phyloP scores from a whole-genome alignment of 2,113 vertebrate species.

The Ginglymostoma cirratum region DNA sequence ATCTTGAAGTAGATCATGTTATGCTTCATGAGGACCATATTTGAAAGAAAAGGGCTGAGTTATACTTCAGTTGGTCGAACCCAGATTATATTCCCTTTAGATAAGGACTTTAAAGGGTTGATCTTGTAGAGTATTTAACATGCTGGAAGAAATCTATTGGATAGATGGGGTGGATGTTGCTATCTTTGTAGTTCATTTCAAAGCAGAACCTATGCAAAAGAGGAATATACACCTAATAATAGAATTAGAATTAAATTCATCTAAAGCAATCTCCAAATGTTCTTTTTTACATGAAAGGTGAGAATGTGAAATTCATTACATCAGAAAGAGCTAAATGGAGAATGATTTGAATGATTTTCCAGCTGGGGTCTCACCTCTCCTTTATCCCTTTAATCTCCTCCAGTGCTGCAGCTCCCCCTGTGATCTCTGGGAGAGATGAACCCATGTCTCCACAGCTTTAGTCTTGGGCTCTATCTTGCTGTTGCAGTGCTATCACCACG shows the following conservation, averaged over 20 bases:
- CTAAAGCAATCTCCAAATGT: neutral
- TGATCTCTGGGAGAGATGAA: too few species aligned
- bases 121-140: neutral
- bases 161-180: neutral
- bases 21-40: neutral
- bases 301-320: neutral
- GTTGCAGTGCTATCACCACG: too few species aligned
- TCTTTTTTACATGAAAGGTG: neutral
- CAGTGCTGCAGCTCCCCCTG: neutral
- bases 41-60: neutral
- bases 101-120: neutral
- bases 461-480: too few species aligned
- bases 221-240: neutral
- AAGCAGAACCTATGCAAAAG: neutral
- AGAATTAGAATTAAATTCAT: neutral
- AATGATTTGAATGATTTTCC: neutral
- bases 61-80: neutral
- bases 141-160: neutral
- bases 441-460: too few species aligned
- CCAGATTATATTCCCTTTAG: neutral
- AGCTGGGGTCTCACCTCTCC: too few species aligned
- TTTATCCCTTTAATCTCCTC: neutral
- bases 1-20: neutral
- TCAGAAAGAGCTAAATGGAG: neutral
- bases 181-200: neutral